These are phyloP conservation scores for Rhodinocichla rosea DNA, from an alignment of 2,113 vertebrate species.

Conservation along the genomic window DNA sequence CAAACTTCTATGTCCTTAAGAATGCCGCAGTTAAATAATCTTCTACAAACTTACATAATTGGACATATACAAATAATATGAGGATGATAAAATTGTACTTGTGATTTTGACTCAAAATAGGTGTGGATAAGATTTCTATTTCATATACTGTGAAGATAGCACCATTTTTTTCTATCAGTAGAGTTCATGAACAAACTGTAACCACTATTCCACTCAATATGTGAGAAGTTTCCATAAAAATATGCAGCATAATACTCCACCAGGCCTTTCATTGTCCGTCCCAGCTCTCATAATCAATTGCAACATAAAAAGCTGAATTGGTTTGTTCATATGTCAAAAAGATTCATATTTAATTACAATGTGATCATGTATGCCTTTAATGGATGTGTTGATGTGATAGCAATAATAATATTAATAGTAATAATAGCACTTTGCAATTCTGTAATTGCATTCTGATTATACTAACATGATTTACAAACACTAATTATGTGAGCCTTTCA, in stretches of 20 bases:
- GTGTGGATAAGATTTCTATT: neutral
- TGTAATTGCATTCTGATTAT: constrained; percentile 28
- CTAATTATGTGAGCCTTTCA: constrained; percentile 31
- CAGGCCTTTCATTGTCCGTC: neutral
- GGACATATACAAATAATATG: neutral
- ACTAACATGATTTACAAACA: constrained; percentile 30
- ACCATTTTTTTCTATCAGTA: neutral
- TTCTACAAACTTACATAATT: neutral
- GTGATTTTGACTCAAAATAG: neutral
- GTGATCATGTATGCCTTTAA: neutral
- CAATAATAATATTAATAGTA: neutral
- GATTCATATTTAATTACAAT: neutral
- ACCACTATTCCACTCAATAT: neutral
- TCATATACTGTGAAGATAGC: neutral
- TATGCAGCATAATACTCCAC: neutral
- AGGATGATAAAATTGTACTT: neutral
- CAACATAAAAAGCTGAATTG: neutral
- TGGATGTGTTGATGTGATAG: neutral
- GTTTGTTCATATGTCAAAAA: neutral
- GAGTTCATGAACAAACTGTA: neutral
- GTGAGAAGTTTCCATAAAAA: neutral
- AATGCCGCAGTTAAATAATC: neutral
- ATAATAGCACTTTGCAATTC: neutral
- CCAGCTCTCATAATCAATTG: neutral
- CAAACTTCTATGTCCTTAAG: neutral